Evolutionary conservation across 2,888 invertebrate genomes (phyloP), one percentile per base, ranked within the genome.

Genomic region (Platypus cylindrus): DNA sequence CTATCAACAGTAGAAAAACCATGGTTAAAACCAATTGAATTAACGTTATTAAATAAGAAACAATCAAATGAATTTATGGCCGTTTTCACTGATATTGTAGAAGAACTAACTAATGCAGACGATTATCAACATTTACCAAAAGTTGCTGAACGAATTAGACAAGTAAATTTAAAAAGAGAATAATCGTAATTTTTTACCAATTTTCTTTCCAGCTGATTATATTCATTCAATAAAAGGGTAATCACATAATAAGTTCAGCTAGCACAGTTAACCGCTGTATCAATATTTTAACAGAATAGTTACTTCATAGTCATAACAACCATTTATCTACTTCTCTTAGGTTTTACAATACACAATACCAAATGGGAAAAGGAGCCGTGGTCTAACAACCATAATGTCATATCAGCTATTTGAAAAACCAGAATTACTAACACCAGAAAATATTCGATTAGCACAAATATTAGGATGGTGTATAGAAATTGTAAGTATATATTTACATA

Each of bases 11-110:
- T n/a, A n/a, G n/a, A n/a, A n/a, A n/a, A n/a, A n/a, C n/a, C n/a
- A n/a, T n/a, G n/a, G n/a, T n/a, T n/a, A n/a, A n/a, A n/a, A n/a
- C n/a, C n/a, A n/a, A n/a, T n/a, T n/a, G n/a, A n/a, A n/a, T n/a
- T n/a, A n/a, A n/a, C n/a, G n/a, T 70, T 76, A 31, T 60, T 58
- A 4, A 75, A 75, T 41, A 84, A 83, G 65, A 85, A 87, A 63
- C 86, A 87, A 64, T 77, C 77, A 58, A 68, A 84, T 51, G 84
- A 86, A 59, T 81, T 90, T 65, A 83, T 87, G 83, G 79, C 83
- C 31, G 66, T 84, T 45, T 89, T 87, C 67, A 86, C 87, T 53
- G 86, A 87, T 62, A 66, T 89, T 50, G 82, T 89, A 40, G 67
- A 84, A 50, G 86, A 86, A 60, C 66, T 89, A 45, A 84, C 84